Percentiles rank a stretch among this genome's conserved stretches.
Evolutionary conservation across 2,888 invertebrate species (phyloP).

Genomic region (Erebia epiphron): DNA sequence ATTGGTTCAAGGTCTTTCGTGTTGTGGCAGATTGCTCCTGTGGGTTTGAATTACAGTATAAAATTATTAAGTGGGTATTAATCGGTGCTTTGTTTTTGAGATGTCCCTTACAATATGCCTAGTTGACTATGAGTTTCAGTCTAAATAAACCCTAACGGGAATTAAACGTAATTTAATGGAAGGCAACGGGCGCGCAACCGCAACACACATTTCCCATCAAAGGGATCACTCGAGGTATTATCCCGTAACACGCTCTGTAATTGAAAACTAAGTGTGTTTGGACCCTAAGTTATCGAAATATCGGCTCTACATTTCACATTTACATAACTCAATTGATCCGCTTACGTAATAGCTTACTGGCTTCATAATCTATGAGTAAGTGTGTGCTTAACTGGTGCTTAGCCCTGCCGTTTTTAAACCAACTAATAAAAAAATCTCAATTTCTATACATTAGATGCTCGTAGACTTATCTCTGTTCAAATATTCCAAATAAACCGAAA

Average conservation of each 20-base stretch:
- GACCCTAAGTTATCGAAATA: slow-evolving; percentile 5
- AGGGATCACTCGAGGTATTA: slow-evolving; percentile 53
- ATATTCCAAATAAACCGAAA: too few species aligned
- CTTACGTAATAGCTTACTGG: too few species aligned
- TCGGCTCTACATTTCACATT: neutral
- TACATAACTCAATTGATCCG: neutral
- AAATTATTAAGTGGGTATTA: too few species aligned
- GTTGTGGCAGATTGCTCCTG: too few species aligned
- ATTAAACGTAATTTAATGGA: slow-evolving; percentile 68
- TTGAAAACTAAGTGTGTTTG: slow-evolving; percentile 34
- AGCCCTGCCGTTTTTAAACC: neutral
- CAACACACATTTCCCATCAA: slow-evolving; percentile 74
- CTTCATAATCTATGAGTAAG: too few species aligned
- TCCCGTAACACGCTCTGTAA: slow-evolving; percentile 32
- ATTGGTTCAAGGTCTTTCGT: too few species aligned
- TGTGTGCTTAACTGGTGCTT: neutral
- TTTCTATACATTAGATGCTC: too few species aligned
- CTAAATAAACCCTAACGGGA: slow-evolving; percentile 40
- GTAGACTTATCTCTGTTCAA: too few species aligned
- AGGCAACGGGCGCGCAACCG: slow-evolving; percentile 56
- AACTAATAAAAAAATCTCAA: too few species aligned
- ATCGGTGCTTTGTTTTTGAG: too few species aligned
- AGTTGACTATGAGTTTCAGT: neutral
- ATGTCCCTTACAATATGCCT: too few species aligned
- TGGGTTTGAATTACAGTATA: too few species aligned